Evolutionary conservation across 2,888 invertebrate species (phyloP), one percentile per base, ranked within the genome.

Genomic region (Nephrotoma appendiculata): DNA sequence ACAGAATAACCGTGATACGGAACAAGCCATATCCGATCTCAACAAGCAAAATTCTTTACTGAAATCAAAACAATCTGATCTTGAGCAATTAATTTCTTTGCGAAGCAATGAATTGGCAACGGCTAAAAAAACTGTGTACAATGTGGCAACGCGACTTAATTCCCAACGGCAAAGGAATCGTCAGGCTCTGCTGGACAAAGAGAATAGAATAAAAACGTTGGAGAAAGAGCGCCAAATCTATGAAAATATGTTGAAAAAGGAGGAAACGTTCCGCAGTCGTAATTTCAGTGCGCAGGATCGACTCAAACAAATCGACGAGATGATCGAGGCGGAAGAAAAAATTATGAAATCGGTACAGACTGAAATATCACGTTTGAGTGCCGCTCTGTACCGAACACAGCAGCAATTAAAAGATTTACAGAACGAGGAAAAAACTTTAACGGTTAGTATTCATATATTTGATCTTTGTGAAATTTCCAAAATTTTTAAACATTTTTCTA

Each of bases 1-100:
- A 42, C 90, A 90, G 5, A 93, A 93, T 88, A 95, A 94, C 89
- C 92, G 91, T 83, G 91, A 93, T 87, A 88, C 92, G 5, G 92
- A 93, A 88, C 87, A 89, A 7, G 89, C 90, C 86, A 92, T 92
- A 15, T 90, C 91, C 83, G 89, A 90, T 42, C 87, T 92, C 2
- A 93, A 93, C 88, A 87, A 88, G 0, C 89, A 91, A 31, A 91
- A 91, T 31, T 92, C 92, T 0, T 91, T 91, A 86, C 88, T 91
- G 71, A 90, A 92, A 7, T 89, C 90, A 85, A 89, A 90, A 5
- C 87, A 92, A 0, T 88, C 88, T 6, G 90, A 91, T 6, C 83
- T 90, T 9, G 87, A 89, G 0, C 92, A 93, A 41, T 88, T 89
- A 41, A 88, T 91, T 2, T 85, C 90, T 19, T 87, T 92, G 1